Evolutionary conservation across 2,888 invertebrate genomes (phyloP), one percentile per base, ranked within the genome.

Genomic region (Nomada goodeniana): DNA sequence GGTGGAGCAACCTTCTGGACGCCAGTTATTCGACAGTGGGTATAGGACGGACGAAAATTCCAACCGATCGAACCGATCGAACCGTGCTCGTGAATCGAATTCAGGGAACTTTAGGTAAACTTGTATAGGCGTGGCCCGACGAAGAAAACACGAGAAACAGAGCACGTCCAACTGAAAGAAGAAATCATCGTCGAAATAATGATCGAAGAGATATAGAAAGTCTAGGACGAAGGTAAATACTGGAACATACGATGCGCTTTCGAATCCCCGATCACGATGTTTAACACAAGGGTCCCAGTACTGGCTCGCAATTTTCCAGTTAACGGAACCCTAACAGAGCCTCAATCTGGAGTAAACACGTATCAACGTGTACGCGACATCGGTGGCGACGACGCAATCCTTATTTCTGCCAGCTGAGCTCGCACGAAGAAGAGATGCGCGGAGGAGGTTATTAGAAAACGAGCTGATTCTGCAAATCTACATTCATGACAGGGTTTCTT

Each of bases 401-500:
- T 68, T 76, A 44, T 36, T 61, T 36, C 47, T 5, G 42, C 26
- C 13, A 59, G 36, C 42, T 26, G 42, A 11, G 18, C 15, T 23
- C 7, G n/a, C 15, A n/a, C 11, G 59, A 36, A 63, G 26, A 50
- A 57, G 69, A 15, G 72, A 52, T 29, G 63, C 9, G 29, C 36
- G 26, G 74, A 57, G 53, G 63, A 47, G 44, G 77, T 61, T 67
- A 44, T 78, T 60, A 52, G 68, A 69, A 50, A 75, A 57, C 63
- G 50, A 50, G 59, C 26, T 52, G 29, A 47, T 44, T 74, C 15
- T 68, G 50, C 59, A 36, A 36, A 67, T 42, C 61, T n/a, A 52
- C 57, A 55, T 53, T 52, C 57, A 23, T 29, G 68, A 18, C 47
- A 20, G 64, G 55, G 69, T 81, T 73, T 81, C 69, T 81, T 73